phyloP scores from a whole-genome alignment of 2,113 vertebrate genomes.

The Spea multiplicata region DNA sequence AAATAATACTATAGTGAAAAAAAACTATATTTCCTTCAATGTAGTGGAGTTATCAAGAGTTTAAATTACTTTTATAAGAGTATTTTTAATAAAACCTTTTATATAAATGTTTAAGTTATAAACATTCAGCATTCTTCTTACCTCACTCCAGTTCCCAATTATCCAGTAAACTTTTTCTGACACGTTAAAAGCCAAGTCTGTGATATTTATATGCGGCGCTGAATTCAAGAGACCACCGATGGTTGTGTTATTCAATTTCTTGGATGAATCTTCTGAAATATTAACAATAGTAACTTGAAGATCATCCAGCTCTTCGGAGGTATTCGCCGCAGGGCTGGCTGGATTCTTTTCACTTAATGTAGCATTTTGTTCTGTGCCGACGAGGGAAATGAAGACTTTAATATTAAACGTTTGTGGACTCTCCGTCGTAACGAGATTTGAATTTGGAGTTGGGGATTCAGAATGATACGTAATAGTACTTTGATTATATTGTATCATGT shows the following conservation, averaged over 20 bases:
- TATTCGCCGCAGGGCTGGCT: slow-evolving; percentile 38
- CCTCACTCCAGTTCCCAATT: slow-evolving; percentile 88
- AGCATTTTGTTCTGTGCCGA: slow-evolving; percentile 8
- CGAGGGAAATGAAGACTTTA: slow-evolving; percentile 29
- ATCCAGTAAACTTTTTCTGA: slow-evolving; percentile 70
- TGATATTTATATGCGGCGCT: slow-evolving; percentile 47
- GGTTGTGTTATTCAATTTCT: slow-evolving; percentile 47
- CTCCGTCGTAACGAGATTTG: slow-evolving; percentile 43
- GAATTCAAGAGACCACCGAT: slow-evolving; percentile 47
- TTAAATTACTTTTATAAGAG: too few relatives aligned
- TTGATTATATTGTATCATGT: not conserved
- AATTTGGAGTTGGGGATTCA: slow-evolving; percentile 1
- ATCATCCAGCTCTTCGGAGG: slow-evolving; percentile 1
- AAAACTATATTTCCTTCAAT: too few relatives aligned
- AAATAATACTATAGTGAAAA: too few relatives aligned
- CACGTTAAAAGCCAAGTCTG: slow-evolving; percentile 48
- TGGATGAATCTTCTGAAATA: slow-evolving; percentile 37
- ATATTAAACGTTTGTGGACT: slow-evolving; percentile 19
- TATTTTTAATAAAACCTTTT: too few relatives aligned
- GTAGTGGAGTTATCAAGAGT: too few relatives aligned
- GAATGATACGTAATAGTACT: slow-evolving; percentile 4
- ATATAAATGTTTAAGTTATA: too few relatives aligned
- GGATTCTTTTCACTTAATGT: slow-evolving; percentile 20
- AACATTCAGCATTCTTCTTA: slow-evolving; percentile 50
- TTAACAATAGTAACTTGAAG: slow-evolving; percentile 21